Percentiles rank a stretch among this genome's conserved stretches.
phyloP scores from a whole-genome alignment of 2,888 invertebrate species.

The Coelopa pilipes region DNA sequence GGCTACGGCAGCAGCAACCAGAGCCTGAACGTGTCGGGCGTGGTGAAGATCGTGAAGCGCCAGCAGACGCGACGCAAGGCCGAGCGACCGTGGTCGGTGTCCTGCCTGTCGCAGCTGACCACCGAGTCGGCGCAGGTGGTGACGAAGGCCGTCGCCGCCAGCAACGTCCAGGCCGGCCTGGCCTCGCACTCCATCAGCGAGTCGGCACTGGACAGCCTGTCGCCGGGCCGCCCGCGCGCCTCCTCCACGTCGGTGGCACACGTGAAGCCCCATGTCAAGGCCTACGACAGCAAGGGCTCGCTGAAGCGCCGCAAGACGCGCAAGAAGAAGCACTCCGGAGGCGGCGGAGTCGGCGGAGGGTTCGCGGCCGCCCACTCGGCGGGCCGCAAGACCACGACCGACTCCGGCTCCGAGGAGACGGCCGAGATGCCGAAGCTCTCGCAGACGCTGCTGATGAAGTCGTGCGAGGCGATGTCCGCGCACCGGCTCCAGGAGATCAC shows the following conservation, averaged over 20 bases:
- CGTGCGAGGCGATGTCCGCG: constrained; percentile 69
- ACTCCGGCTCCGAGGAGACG: constrained; percentile 71
- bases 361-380: constrained; percentile 46
- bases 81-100: constrained; percentile 87
- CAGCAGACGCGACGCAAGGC: constrained; percentile 63
- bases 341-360: constrained; percentile 22
- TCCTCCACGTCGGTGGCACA: constrained; percentile 53
- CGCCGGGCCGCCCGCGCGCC: constrained; percentile 65
- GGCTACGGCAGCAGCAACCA: constrained; percentile 59
- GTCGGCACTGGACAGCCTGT: constrained; percentile 83
- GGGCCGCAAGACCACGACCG: constrained; percentile 68
- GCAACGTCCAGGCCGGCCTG: constrained; percentile 68
- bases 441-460: constrained; percentile 73
- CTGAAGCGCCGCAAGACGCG: constrained; percentile 63
- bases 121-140: constrained; percentile 64
- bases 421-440: constrained; percentile 50
- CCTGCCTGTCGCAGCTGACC: constrained; percentile 81
- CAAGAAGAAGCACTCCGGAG: constrained; percentile 59
- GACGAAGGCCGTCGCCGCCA: constrained; percentile 56
- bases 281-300: constrained; percentile 65
- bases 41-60: constrained; percentile 71
- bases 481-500: constrained; percentile 72
- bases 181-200: constrained; percentile 87
- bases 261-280: constrained; percentile 52
- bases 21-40: constrained; percentile 52